Percentiles rank a stretch among this genome's conserved stretches.
These are phyloP conservation scores for Melipona bicolor DNA, from an alignment of 2,888 invertebrate species.

Conservation along the genomic window DNA sequence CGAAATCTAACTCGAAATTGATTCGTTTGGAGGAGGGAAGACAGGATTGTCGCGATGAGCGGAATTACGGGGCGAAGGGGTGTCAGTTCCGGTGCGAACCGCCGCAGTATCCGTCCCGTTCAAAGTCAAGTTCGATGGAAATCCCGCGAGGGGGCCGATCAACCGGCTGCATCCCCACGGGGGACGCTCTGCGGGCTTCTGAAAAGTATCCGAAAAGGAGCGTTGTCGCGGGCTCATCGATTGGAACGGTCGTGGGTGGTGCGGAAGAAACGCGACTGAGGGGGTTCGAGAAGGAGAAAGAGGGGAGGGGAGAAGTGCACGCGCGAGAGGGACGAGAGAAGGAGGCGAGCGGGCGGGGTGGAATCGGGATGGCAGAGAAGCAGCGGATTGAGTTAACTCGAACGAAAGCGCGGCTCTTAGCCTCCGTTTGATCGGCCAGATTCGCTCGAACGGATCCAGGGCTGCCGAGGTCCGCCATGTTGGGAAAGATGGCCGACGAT, in stretches of 20 bases:
- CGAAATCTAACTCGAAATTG: not conserved
- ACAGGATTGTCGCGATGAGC: not conserved
- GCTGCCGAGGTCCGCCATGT: conserved; percentile 68
- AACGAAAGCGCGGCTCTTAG: conserved; percentile 83
- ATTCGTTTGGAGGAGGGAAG: not conserved
- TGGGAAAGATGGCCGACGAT: conserved; percentile 68
- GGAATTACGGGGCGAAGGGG: not conserved
- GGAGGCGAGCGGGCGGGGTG: not conserved
- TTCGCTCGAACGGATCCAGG: conserved; percentile 82
- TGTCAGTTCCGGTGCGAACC: conserved; percentile 6
- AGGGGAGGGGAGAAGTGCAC: conserved; percentile 19
- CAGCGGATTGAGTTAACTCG: conserved; percentile 82
- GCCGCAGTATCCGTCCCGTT: not conserved
- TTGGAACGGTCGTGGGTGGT: conserved; percentile 80
- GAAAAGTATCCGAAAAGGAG: conserved; percentile 78
- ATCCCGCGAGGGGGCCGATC: conserved; percentile 52
- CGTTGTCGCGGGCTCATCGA: conserved; percentile 81
- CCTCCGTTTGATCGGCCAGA: conserved; percentile 84
- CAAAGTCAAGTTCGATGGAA: conserved; percentile 12
- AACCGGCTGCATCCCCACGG: conserved; percentile 47
- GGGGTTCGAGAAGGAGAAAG: conserved; percentile 40
- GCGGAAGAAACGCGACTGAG: conserved; percentile 49
- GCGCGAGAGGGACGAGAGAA: conserved; percentile 22
- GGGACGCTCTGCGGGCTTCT: conserved; percentile 64
- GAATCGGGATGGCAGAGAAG: conserved; percentile 53